Evolutionary conservation across 1,140 invertebrate species (phyloP), one percentile per base, ranked within the genome.

Genomic region (Cyclargus thomasi): DNA sequence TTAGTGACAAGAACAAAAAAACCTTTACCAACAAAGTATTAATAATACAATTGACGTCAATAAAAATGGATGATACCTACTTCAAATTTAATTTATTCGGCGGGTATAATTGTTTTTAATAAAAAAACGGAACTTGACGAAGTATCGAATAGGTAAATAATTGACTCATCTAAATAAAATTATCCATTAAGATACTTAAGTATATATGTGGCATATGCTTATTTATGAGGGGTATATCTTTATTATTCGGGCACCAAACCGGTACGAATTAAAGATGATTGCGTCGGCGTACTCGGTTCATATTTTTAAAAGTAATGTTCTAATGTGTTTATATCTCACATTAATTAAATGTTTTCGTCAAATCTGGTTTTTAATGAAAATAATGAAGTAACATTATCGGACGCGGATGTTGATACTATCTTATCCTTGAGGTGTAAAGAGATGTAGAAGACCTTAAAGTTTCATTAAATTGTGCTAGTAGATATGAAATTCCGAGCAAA

Each of bases 121-220:
- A 47, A 47, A 47, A 47, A 47, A 16, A 29, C 39, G 39, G 1
- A 47, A 47, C 39, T 47, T 47, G 39, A 47, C 39, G 3, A 14
- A 16, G 11, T 47, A 10, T 59, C 55, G 8, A 20, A 22, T 11
- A 59, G 55, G 55, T 21, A 59, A 20, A 20, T 59, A 59, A 20
- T 59, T 20, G 17, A 20, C 20, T 59, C 17, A 8, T 20, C 55
- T 59, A 59, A 55, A 55, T 17, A 55, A 1, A 17, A 59, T 59
- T 59, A 59, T 18, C 55, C 55, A 59, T 59, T 20, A 59, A 59
- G 18, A 20, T 59, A 17, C 18, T 22, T 86, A 88, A 85, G 82
- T 83, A 80, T 76, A 77, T 83, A 88, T 82, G 85, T 88, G 83
- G 79, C 79, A 77, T 88, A 86, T 88, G 83, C 79, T 83, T 82